Percentiles rank a stretch among this genome's conserved stretches.
These are phyloP conservation scores for Cantharis nigra DNA, from an alignment of 2,888 invertebrate species.

Conservation along the genomic window DNA sequence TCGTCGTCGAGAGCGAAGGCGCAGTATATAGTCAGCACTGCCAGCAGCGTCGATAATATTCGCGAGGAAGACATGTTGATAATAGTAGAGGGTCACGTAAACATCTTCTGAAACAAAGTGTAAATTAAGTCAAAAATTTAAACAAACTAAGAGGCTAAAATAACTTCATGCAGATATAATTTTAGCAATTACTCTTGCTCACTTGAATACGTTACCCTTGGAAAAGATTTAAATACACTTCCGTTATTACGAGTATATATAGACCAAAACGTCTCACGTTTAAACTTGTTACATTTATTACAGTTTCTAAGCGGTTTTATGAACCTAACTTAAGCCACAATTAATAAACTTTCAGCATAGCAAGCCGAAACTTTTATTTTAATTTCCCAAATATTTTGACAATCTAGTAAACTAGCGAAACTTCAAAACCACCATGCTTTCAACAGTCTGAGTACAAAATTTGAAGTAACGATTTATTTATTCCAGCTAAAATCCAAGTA, in stretches of 20 bases:
- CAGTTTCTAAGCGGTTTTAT: slow-evolving; percentile 3
- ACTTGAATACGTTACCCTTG: slow-evolving; percentile 19
- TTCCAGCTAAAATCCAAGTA: slow-evolving; percentile 40
- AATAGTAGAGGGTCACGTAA: slow-evolving; percentile 36
- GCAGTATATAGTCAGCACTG: slow-evolving; percentile 33
- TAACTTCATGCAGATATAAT: neutral
- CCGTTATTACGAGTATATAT: slow-evolving; percentile 19
- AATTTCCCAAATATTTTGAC: neutral
- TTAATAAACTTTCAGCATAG: neutral
- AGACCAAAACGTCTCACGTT: slow-evolving; percentile 19
- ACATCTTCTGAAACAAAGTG: slow-evolving; percentile 37
- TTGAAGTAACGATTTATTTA: neutral
- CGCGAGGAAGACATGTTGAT: slow-evolving; percentile 34
- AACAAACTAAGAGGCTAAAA: neutral
- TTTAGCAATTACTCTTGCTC: slow-evolving; percentile 4
- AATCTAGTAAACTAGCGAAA: neutral
- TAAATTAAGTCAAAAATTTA: slow-evolving; percentile 1
- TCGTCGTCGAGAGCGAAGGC: slow-evolving; percentile 47
- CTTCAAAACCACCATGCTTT: neutral
- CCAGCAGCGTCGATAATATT: slow-evolving; percentile 38
- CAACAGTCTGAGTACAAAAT: neutral
- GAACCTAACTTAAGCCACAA: neutral
- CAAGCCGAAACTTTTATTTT: neutral
- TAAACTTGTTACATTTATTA: slow-evolving; percentile 4
- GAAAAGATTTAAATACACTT: slow-evolving; percentile 17